Conservation (phyloP, 1,140 invertebrate species). For the Nautilus pompilius region DNA sequence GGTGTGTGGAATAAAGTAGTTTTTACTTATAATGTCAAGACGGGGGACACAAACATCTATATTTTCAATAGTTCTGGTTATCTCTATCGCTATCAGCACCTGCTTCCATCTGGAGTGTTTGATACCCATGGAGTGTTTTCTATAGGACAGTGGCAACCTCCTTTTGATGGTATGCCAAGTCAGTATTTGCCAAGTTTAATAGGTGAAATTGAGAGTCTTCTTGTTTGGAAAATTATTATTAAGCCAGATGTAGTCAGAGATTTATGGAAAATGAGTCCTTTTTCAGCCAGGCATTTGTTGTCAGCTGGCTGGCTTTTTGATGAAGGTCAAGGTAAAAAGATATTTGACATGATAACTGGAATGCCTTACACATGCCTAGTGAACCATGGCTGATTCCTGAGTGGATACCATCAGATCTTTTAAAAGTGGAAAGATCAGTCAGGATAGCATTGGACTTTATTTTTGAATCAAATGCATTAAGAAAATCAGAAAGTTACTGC, state of each 20-base stretch:
- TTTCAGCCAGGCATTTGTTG: constrained; percentile 14
- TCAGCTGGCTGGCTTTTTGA: constrained; percentile 25
- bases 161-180: constrained; percentile 9
- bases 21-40: constrained; percentile 19
- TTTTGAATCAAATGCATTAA: background rate
- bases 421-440: constrained; percentile 1
- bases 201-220: constrained; percentile 26
- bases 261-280: constrained; percentile 20
- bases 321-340: constrained; percentile 18
- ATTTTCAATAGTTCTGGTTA: constrained; percentile 19
- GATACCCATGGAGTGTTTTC: constrained; percentile 16
- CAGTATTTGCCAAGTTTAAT: constrained; percentile 8
- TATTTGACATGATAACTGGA: constrained; percentile 12
- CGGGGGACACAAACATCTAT: constrained; percentile 20
- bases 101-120: constrained; percentile 15
- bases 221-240: constrained; percentile 21
- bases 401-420: constrained; percentile 24
- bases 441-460: background rate
- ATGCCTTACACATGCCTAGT: constrained; percentile 12
- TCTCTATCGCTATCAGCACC: constrained; percentile 10
- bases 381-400: constrained; percentile 20
- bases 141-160: constrained; percentile 26
- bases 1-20: constrained; percentile 28
- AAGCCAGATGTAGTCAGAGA: constrained; percentile 24
- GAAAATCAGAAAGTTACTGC: constrained; percentile 8